Evolutionary conservation across 2,113 vertebrate species (phyloP), one percentile per base, ranked within the genome.

Genomic region (Myrmecophaga tridactyla): DNA sequence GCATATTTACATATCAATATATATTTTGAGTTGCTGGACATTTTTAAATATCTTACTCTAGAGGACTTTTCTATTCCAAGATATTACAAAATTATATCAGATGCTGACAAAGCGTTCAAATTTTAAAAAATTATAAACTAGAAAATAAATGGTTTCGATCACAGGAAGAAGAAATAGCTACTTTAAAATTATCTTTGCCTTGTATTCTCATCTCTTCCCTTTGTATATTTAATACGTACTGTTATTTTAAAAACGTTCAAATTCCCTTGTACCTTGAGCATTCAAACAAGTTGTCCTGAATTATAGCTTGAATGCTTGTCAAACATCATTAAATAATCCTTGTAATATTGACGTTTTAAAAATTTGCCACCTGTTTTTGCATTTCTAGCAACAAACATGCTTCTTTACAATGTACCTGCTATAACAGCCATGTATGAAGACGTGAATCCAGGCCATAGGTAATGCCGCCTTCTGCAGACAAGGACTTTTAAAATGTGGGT

Each of bases 371-470:
- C 73, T 46, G 27, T 53, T 86, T 95, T 94, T 82, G 41, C 86
- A 89, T 90, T 94, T 97, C 65, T 90, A 96, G 56, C 94, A 96
- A 90, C 17, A 88, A 88, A 29, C 63, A 78, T 29, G 51, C 60
- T 86, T 65, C 72, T 88, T 92, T 94, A 86, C 43, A 75, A 85
- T 51, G 90, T 97, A 97, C 95, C 95, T 97, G 90, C 41, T 80
- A 36, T 48, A 86, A 78, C 81, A 84, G 80, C 90, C 81, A 72
- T n/a, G 53, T 75, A n/a, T 58, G 95, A 92, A 90, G 93, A 92
- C 76, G 51, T 78, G 89, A 95, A 86, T 41, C 29, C 9, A 86
- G 51, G 88, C 83, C 93, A 41, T 70, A 91, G 75, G 69, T 78
- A 77, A 89, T 31, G 53, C 20, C 76, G 85, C 67, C 31, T 85